Base-by-base conservation (phyloP, 2,888 invertebrate species). In the Allygus modestus region DNA sequence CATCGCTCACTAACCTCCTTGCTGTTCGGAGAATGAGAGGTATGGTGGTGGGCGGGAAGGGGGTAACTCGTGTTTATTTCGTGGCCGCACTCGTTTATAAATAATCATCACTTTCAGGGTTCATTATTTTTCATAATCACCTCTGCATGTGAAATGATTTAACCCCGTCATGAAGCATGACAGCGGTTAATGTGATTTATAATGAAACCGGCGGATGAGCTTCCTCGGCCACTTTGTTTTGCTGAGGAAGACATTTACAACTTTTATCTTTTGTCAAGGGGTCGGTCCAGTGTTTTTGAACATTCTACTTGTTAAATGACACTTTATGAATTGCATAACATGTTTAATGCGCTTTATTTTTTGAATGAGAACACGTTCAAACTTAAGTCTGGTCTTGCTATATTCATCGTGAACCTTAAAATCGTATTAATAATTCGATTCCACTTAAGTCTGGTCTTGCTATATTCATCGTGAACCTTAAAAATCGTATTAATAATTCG, bases 61-160 rank as follows among this genome's bases (percentile, higher is more conserved):
- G 20, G 20, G 46, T 9, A 15, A 46, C 46, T 58, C 20, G 5
- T 58, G 58, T 58, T 58, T 58, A 23, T 26, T 58, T 58, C 1
- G 2, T 28, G 31, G 15, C 31, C 4, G 15, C 26, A 65, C 28
- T 65, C 65, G 65, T 28, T 23, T 23, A 58, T 65, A 65, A 65
- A 65, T 65, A 65, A 28, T 65, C 65, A 28, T 65, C 65, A 75
- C 75, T 37, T 7, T 7, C 9, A 75, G 75, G 11, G 75, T 31
- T 79, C 28, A 79, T 31, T 79, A 33, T 26, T 54, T 58, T 58
- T 15, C 31, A 20, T 37, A 41, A 54, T 23, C n/a, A 46, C 46
- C n/a, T 5, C 43, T 61, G 58, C 58, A 81, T 81, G 31, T 61
- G 61, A 61, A 81, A 61, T 81, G 81, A 81, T 81, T 33, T 17